These are phyloP conservation scores for Microplitis manilae DNA, from an alignment of 2,888 invertebrate genomes.

Conservation along the genomic window DNA sequence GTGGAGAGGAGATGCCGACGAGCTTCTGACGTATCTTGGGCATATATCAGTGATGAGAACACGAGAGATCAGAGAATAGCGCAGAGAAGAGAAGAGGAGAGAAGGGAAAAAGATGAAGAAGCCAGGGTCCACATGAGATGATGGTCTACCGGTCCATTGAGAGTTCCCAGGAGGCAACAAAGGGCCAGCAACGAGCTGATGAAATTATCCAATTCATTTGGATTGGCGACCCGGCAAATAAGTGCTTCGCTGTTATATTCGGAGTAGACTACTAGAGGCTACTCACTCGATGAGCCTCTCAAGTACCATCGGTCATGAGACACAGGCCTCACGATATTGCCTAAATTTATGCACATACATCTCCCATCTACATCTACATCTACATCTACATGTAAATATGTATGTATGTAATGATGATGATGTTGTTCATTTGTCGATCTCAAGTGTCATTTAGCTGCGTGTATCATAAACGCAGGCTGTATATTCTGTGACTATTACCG, in stretches of 20 bases:
- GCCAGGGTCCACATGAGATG: constrained; percentile 57
- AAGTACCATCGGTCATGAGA: constrained; percentile 64
- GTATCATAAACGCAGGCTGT: background rate
- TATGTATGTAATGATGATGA: constrained; percentile 24
- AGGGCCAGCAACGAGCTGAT: constrained; percentile 71
- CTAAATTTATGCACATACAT: constrained; percentile 58
- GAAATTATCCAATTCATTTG: constrained; percentile 72
- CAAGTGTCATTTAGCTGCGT: background rate
- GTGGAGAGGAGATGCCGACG: background rate
- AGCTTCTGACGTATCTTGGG: background rate
- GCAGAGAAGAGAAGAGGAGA: constrained; percentile 42
- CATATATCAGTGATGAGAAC: constrained; percentile 6
- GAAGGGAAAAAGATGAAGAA: constrained; percentile 31
- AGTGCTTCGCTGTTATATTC: constrained; percentile 64
- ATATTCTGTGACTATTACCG: background rate
- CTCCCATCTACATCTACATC: background rate
- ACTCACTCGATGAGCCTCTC: constrained; percentile 55
- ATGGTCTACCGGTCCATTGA: constrained; percentile 68
- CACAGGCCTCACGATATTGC: constrained; percentile 45
- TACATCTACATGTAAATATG: constrained; percentile 55
- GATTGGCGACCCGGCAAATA: constrained; percentile 69
- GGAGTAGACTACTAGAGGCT: constrained; percentile 56
- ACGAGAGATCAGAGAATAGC: constrained; percentile 40
- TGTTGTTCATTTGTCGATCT: constrained; percentile 6
- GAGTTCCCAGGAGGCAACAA: constrained; percentile 72